Evolutionary conservation across 2,797 vertebrate genomes (phyloP).

Genomic region (Erithacus rubecula): DNA sequence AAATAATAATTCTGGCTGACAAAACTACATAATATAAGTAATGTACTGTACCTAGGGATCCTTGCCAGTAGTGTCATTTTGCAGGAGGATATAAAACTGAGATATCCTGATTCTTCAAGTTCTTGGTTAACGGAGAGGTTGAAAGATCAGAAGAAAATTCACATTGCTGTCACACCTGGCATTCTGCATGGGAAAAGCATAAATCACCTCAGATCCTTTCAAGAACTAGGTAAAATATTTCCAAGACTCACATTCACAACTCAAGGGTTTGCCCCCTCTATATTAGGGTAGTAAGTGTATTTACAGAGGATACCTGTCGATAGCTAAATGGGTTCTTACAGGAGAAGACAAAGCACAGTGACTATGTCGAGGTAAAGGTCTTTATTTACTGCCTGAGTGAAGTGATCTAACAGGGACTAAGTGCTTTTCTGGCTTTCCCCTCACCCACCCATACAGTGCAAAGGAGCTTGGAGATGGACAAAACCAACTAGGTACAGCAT

Average conservation of each 20-base stretch:
- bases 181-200: neutral
- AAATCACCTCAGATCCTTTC: neutral
- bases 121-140: neutral
- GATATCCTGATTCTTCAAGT: neutral
- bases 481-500: neutral
- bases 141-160: neutral
- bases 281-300: neutral
- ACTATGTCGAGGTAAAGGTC: neutral
- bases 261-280: fast-evolving
- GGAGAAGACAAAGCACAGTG: neutral
- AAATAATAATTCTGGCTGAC: slow-evolving; percentile 36
- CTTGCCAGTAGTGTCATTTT: neutral
- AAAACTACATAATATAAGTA: neutral
- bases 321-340: neutral
- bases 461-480: neutral
- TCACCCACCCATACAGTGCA: neutral
- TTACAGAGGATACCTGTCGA: neutral
- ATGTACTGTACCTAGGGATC: neutral
- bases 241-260: neutral
- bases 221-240: neutral
- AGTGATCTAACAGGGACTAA: neutral
- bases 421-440: neutral
- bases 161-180: fast-evolving
- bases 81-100: neutral
- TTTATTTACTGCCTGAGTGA: neutral